Conservation (phyloP, 2,888 invertebrate genomes). For the Hydraecia micacea region DNA sequence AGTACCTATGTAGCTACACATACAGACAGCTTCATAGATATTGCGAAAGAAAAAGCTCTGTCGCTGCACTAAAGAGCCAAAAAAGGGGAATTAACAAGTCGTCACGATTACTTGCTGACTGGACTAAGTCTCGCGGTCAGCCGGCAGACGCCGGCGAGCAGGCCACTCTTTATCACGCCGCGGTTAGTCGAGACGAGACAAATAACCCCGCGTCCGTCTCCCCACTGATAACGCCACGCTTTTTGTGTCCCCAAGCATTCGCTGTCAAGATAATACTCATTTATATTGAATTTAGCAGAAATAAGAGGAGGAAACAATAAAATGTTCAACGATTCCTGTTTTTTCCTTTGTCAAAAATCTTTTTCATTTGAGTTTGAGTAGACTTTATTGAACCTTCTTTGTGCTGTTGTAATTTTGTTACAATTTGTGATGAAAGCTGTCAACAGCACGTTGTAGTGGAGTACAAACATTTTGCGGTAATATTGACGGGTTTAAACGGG, state of each 20-base stretch:
- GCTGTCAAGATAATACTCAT: slow-evolving; percentile 59
- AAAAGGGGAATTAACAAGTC: slow-evolving; percentile 30
- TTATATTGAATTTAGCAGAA: slow-evolving; percentile 60
- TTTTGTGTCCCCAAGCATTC: slow-evolving; percentile 57
- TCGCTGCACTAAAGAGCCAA: slow-evolving; percentile 13
- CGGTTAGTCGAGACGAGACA: slow-evolving; percentile 44
- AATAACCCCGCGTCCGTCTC: slow-evolving; percentile 60
- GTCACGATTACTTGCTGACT: slow-evolving; percentile 1
- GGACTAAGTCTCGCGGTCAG: slow-evolving; percentile 34
- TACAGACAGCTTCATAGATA: background rate
- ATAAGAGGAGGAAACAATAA: slow-evolving; percentile 43
- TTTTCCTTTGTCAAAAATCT: slow-evolving; percentile 18
- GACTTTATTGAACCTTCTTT: slow-evolving; percentile 16
- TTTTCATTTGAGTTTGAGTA: slow-evolving; percentile 36
- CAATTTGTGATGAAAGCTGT: slow-evolving; percentile 17
- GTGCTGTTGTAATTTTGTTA: slow-evolving; percentile 13
- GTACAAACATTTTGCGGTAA: slow-evolving; percentile 35
- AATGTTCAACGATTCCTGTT: slow-evolving; percentile 44
- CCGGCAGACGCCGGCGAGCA: slow-evolving; percentile 4
- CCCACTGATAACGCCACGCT: slow-evolving; percentile 58
- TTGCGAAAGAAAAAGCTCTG: too few relatives aligned
- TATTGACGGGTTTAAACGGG: slow-evolving; percentile 26
- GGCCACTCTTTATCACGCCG: slow-evolving; percentile 47
- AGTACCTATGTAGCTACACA: too few relatives aligned
- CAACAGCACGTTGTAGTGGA: slow-evolving; percentile 20